Conservation (phyloP, 2,797 vertebrate genomes). For the Anomalospiza imberbis region DNA sequence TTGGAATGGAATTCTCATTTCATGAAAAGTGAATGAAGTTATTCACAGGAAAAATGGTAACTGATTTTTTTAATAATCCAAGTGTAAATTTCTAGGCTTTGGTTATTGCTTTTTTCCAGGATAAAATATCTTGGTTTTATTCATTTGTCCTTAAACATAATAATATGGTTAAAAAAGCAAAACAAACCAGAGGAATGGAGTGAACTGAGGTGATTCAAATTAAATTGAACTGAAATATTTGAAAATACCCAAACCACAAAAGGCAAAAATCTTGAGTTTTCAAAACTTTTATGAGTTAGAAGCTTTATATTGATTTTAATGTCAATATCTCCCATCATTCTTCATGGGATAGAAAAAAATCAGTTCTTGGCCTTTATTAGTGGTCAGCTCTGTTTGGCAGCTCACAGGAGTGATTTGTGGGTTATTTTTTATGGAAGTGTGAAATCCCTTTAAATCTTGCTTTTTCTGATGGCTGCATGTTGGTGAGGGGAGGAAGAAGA, state of each 20-base stretch:
- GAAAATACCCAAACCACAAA: neutral
- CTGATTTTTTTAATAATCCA: neutral
- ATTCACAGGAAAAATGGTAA: neutral
- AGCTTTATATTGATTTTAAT: neutral
- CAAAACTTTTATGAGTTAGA: neutral
- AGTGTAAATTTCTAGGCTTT: neutral
- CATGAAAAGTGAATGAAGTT: neutral
- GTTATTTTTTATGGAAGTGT: neutral
- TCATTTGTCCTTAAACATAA: neutral
- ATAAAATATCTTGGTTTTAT: neutral
- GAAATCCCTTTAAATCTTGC: neutral
- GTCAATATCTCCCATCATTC: accelerated
- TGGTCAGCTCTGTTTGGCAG: neutral
- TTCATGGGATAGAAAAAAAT: neutral
- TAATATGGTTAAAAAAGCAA: neutral
- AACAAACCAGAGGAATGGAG: neutral
- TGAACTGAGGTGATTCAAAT: neutral
- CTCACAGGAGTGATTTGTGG: neutral
- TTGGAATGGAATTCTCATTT: neutral
- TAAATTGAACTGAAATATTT: neutral
- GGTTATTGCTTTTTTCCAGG: neutral
- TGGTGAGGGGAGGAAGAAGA: neutral
- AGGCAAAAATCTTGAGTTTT: neutral
- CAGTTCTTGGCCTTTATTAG: neutral
- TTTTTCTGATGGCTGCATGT: neutral